These are phyloP conservation scores for Poeciliopsis turneri DNA, from an alignment of 2,797 vertebrate genomes.

Conservation along the genomic window DNA sequence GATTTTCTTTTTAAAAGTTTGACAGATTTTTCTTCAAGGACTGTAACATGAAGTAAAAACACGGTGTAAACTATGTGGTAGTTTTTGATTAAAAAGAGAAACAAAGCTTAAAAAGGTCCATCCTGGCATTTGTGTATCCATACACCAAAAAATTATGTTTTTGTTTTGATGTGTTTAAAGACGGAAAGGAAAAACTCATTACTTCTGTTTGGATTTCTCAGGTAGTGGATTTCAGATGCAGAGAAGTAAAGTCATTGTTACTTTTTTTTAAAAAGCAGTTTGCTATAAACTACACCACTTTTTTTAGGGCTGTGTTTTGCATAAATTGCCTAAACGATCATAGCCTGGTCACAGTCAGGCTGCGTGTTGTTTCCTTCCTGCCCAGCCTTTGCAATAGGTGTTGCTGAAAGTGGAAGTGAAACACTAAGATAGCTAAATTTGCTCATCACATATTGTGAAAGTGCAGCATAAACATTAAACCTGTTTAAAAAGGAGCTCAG, in stretches of 20 bases:
- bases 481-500: conserved; percentile 14
- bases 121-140: neutral
- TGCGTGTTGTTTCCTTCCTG: conserved; percentile 27
- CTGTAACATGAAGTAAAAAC: neutral
- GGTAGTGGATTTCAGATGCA: neutral
- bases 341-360: neutral
- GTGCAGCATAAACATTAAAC: conserved; percentile 27
- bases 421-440: conserved; percentile 44
- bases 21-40: neutral
- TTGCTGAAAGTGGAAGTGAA: conserved; percentile 73
- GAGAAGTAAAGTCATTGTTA: neutral
- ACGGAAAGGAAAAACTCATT: neutral
- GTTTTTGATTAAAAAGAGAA: neutral
- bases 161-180: neutral
- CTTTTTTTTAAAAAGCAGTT: neutral
- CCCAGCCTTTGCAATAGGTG: conserved; percentile 14
- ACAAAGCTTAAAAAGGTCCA: neutral
- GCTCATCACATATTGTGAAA: conserved; percentile 35
- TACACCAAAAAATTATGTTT: neutral
- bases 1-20: neutral
- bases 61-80: neutral
- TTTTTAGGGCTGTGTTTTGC: neutral
- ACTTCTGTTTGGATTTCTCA: neutral
- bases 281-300: neutral
- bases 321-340: neutral